These are phyloP conservation scores for Sebastes nivosus DNA, from an alignment of 2,797 vertebrate genomes.

Conservation along the genomic window DNA sequence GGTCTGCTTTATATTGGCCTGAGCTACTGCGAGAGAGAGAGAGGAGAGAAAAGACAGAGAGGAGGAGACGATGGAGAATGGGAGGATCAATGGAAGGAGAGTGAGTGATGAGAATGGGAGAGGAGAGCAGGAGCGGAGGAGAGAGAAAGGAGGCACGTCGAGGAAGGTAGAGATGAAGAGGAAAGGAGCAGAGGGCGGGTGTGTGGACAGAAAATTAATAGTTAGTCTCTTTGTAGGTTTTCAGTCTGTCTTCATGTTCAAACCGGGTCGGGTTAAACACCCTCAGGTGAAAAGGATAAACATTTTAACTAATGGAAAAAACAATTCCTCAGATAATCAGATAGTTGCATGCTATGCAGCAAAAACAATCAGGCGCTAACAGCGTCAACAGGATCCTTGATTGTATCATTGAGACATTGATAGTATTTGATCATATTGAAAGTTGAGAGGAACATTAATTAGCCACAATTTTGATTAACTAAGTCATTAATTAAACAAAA, in stretches of 20 bases:
- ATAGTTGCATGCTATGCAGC: background rate
- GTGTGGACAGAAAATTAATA: slow-evolving; percentile 43
- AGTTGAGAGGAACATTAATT: background rate
- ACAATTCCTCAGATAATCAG: no score
- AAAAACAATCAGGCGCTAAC: background rate
- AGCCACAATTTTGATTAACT: background rate
- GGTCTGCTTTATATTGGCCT: slow-evolving; percentile 33
- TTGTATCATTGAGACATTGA: background rate
- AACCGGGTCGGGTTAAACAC: background rate
- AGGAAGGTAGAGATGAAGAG: slow-evolving; percentile 13
- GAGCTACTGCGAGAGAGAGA: slow-evolving; percentile 6
- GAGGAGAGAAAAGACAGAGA: slow-evolving; percentile 2
- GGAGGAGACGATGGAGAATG: slow-evolving; percentile 23
- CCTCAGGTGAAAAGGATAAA: background rate
- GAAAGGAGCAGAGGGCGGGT: slow-evolving; percentile 27
- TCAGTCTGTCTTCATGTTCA: slow-evolving; percentile 1
- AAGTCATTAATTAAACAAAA: background rate
- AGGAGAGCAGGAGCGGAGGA: background rate
- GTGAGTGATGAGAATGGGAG: slow-evolving; percentile 23
- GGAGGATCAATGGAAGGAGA: slow-evolving; percentile 42
- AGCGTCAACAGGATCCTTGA: background rate
- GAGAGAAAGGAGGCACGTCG: slow-evolving; percentile 1
- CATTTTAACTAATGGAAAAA: background rate
- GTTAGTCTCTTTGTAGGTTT: slow-evolving; percentile 22
- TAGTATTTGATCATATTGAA: background rate